phyloP scores from a whole-genome alignment of 2,113 vertebrate species.

The Zootoca vivipara region DNA sequence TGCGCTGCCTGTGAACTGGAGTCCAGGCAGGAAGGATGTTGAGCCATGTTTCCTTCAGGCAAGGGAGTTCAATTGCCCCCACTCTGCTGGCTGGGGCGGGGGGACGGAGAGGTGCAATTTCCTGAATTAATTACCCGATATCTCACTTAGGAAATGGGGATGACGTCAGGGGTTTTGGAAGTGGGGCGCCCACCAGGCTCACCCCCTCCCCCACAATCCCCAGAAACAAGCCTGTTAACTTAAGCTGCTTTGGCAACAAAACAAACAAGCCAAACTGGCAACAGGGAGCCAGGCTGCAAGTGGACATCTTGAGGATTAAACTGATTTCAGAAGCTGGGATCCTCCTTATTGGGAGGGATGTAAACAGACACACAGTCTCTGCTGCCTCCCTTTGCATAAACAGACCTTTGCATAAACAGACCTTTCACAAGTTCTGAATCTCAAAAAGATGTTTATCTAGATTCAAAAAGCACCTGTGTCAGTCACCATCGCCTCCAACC shows the following conservation, averaged over 20 bases:
- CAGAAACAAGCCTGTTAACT: conserved; percentile 15
- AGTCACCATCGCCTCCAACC: not conserved
- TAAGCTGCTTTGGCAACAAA: conserved; percentile 68
- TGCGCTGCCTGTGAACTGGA: not conserved
- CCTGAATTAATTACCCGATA: conserved; percentile 37
- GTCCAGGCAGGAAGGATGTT: conserved; percentile 22
- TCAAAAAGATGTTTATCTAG: not conserved
- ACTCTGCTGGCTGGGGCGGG: not conserved
- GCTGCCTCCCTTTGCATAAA: conserved; percentile 78
- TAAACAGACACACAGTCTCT: conserved; percentile 83
- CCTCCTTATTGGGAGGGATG: conserved; percentile 79
- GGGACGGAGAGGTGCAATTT: not conserved
- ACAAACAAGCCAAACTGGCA: conserved; percentile 33
- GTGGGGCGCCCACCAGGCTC: conserved; percentile 53
- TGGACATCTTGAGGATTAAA: conserved; percentile 85
- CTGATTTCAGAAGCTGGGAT: conserved; percentile 78
- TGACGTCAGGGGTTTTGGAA: conserved; percentile 39
- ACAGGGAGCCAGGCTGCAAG: conserved; percentile 78
- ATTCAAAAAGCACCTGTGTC: too few relatives aligned
- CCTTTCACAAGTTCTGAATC: conserved; percentile 71
- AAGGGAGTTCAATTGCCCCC: conserved; percentile 2
- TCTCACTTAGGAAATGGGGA: conserved; percentile 40
- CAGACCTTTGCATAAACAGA: conserved; percentile 78
- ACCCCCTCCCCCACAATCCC: conserved; percentile 29
- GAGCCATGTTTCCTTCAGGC: conserved; percentile 39